These are phyloP conservation scores for Clepsis dumicolana DNA, from an alignment of 2,888 invertebrate species.

Conservation along the genomic window DNA sequence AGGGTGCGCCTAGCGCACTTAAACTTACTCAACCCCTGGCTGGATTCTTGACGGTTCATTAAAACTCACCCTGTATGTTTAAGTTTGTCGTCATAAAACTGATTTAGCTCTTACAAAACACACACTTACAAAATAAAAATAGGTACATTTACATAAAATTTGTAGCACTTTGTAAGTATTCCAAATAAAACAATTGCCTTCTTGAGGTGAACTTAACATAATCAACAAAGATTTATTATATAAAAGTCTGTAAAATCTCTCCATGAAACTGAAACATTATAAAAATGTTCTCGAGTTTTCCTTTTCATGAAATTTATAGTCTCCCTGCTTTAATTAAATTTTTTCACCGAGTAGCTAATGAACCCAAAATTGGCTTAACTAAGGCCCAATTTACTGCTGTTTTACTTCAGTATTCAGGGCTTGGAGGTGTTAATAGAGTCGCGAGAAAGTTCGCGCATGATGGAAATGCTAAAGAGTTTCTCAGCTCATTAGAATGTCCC, in stretches of 20 bases:
- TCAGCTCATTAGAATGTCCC: no score
- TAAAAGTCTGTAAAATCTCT: neutral
- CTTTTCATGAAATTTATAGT: conserved; percentile 19
- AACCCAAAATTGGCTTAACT: conserved; percentile 27
- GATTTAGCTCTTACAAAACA: no score
- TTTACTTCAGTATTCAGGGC: conserved; percentile 23
- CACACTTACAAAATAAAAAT: no score
- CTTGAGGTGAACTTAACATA: neutral
- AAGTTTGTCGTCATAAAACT: no score
- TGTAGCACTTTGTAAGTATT: no score
- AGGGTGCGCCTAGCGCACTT: no score
- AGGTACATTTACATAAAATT: no score
- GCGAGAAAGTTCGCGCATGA: conserved; percentile 13
- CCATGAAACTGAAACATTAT: conserved; percentile 19
- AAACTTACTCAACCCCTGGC: no score
- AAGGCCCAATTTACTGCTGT: conserved; percentile 15
- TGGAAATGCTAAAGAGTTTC: conserved; percentile 29
- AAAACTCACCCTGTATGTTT: no score
- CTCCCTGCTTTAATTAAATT: conserved; percentile 31
- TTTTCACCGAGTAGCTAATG: conserved; percentile 30
- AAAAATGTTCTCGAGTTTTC: conserved; percentile 24
- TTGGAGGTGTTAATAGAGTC: conserved; percentile 15
- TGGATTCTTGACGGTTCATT: no score
- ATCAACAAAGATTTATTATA: neutral
- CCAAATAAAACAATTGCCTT: neutral